Percentiles rank a stretch among this genome's conserved stretches.
These are phyloP conservation scores for Sebastes kiyomatsui DNA, from an alignment of 2,797 vertebrate species.

Conservation along the genomic window DNA sequence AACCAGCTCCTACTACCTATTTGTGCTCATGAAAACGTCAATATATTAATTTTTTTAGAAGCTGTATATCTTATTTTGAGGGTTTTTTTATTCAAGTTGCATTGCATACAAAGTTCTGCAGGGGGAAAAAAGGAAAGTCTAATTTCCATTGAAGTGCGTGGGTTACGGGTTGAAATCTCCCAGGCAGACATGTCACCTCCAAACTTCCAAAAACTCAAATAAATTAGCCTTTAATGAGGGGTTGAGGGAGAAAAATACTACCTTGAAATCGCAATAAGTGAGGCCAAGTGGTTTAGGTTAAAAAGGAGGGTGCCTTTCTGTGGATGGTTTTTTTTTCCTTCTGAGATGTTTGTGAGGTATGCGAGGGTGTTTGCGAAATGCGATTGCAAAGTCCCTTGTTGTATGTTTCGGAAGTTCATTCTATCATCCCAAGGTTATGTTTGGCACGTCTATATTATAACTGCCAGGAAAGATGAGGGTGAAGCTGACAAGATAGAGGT, in stretches of 20 bases:
- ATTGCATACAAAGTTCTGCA: background rate
- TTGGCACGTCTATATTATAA: slow-evolving; percentile 22
- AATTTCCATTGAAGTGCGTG: slow-evolving; percentile 16
- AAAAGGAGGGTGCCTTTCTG: slow-evolving; percentile 13
- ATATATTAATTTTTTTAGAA: background rate
- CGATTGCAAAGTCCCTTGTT: background rate
- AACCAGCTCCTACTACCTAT: background rate
- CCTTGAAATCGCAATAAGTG: slow-evolving; percentile 35
- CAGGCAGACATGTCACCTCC: slow-evolving; percentile 31
- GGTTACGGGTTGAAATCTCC: slow-evolving; percentile 31
- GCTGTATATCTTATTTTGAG: background rate
- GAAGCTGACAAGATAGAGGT: background rate
- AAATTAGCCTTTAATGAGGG: slow-evolving; percentile 47
- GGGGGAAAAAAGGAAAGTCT: background rate
- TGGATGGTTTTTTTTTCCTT: background rate
- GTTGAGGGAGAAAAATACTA: slow-evolving; percentile 26
- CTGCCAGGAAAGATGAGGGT: slow-evolving; percentile 9
- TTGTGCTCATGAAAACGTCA: background rate
- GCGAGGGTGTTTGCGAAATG: background rate
- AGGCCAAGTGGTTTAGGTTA: slow-evolving; percentile 10
- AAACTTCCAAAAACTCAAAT: slow-evolving; percentile 39
- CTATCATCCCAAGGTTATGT: slow-evolving; percentile 38
- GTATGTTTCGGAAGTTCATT: slow-evolving; percentile 5
- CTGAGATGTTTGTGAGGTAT: slow-evolving; percentile 18
- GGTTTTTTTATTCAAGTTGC: background rate